A percentile compares a stretch with the other conserved stretches of the same genome.
Evolutionary conservation across 2,797 vertebrate genomes (phyloP).

Genomic region (Australoheros facetus): DNA sequence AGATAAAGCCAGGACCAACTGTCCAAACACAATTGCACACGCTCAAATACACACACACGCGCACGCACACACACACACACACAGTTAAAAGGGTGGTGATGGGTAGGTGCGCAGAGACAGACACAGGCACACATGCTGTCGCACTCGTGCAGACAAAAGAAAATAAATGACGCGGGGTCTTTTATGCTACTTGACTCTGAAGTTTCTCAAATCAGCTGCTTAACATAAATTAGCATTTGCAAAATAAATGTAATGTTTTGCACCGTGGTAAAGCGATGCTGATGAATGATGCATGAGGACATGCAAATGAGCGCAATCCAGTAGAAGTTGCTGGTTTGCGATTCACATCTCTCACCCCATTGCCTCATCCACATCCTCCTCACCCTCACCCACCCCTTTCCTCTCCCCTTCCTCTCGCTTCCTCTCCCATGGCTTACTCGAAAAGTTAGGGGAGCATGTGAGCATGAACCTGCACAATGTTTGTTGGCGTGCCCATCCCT

Average conservation of each 20-base stretch:
- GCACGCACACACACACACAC: background rate
- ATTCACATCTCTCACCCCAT: constrained; percentile 20
- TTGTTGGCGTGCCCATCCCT: background rate
- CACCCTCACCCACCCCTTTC: background rate
- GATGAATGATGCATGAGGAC: constrained; percentile 79
- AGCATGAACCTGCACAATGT: background rate
- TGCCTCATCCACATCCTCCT: background rate
- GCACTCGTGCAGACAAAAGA: constrained; percentile 53
- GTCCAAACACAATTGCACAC: constrained; percentile 27
- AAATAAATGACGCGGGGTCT: constrained; percentile 61
- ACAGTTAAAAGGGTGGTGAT: background rate
- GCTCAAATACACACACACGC: background rate
- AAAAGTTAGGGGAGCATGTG: background rate
- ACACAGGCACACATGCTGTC: constrained; percentile 16
- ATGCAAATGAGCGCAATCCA: constrained; percentile 65
- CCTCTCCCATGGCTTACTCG: background rate
- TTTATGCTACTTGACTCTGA: constrained; percentile 64
- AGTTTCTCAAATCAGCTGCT: constrained; percentile 72
- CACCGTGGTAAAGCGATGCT: constrained; percentile 64
- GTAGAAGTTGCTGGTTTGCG: constrained; percentile 52
- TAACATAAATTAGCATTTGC: constrained; percentile 81
- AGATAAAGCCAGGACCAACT: constrained; percentile 28
- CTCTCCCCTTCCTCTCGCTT: background rate
- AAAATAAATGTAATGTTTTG: constrained; percentile 75
- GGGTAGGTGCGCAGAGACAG: background rate